phyloP scores from a whole-genome alignment of 1,140 invertebrate genomes.

The Drosophila guanche region DNA sequence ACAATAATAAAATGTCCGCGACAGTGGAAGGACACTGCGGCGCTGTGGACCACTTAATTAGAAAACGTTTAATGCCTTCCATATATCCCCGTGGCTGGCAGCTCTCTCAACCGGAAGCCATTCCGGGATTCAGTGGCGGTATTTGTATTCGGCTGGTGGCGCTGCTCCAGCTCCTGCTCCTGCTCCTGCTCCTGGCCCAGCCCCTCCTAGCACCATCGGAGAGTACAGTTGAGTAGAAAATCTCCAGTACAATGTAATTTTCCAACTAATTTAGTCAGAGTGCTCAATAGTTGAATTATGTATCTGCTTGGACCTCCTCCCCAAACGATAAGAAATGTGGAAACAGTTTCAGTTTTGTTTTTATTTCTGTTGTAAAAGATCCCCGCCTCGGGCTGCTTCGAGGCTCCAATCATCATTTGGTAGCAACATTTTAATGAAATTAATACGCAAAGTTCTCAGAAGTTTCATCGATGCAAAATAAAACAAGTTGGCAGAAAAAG shows the following conservation, averaged over 20 bases:
- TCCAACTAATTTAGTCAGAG: conserved; percentile 76
- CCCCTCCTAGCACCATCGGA: neutral
- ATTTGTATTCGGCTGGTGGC: conserved; percentile 21
- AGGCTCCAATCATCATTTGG: no score
- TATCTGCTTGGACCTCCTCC: neutral
- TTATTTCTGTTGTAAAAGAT: conserved; percentile 2
- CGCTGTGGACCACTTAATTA: conserved; percentile 70
- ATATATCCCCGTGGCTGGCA: conserved; percentile 34
- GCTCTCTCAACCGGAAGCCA: conserved; percentile 55
- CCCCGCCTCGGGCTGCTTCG: neutral
- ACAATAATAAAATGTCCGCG: conserved; percentile 70
- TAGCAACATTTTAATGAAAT: conserved; percentile 37
- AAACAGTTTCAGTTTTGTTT: conserved; percentile 12
- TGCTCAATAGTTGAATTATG: conserved; percentile 74
- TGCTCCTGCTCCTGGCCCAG: neutral
- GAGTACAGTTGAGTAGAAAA: neutral
- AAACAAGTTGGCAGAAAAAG: neutral
- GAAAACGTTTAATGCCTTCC: conserved; percentile 77
- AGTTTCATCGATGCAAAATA: conserved; percentile 3
- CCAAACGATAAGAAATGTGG: conserved; percentile 37
- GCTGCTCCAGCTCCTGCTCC: neutral
- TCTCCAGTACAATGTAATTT: conserved; percentile 61
- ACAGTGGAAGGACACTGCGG: conserved; percentile 15
- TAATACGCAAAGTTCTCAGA: conserved; percentile 29
- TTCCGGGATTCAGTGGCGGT: conserved; percentile 28